phyloP scores from a whole-genome alignment of 2,888 invertebrate species.

The Sepioteuthis lessoniana region DNA sequence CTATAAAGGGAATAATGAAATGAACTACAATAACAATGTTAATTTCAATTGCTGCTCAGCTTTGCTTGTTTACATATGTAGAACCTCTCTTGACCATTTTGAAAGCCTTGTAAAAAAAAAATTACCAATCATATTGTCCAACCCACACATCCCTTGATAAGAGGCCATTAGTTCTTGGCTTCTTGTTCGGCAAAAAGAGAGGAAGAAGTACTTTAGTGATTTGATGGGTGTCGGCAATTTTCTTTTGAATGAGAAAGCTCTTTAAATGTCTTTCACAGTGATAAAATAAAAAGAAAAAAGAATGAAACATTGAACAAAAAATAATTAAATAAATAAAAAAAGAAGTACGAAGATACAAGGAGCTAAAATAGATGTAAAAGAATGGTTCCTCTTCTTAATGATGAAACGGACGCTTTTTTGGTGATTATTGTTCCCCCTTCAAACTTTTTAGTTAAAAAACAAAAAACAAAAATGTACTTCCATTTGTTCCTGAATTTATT shows the following conservation, averaged over 20 bases:
- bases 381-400: neutral
- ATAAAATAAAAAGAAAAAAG: neutral
- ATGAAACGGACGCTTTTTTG: neutral
- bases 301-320: too few relatives aligned
- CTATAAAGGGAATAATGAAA: neutral
- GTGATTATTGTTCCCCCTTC: neutral
- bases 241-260: neutral
- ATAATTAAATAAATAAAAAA: too few relatives aligned
- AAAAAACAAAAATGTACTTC: neutral
- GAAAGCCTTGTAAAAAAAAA: neutral
- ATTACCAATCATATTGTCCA: neutral
- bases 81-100: neutral
- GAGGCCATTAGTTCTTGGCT: neutral
- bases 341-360: neutral
- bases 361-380: neutral
- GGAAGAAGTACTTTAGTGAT: neutral
- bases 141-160: neutral
- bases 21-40: neutral
- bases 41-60: neutral
- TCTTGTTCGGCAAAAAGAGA: neutral
- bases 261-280: neutral
- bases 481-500: neutral
- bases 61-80: neutral
- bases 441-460: neutral
- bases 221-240: neutral